These are phyloP conservation scores for Eurytoma californica DNA, from an alignment of 2,888 invertebrate species.

Conservation along the genomic window DNA sequence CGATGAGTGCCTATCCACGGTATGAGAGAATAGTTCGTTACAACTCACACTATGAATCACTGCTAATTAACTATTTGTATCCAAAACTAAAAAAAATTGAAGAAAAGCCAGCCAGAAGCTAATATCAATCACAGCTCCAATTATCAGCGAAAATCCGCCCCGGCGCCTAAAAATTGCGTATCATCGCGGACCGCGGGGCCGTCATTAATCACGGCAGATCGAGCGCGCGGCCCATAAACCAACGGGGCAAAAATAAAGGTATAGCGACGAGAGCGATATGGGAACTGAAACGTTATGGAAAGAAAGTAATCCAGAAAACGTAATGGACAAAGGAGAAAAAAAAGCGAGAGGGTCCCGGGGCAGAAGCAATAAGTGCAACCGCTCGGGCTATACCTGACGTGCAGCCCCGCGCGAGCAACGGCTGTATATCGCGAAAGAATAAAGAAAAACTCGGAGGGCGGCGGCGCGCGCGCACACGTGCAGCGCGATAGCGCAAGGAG, in stretches of 20 bases:
- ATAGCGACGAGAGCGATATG: not conserved
- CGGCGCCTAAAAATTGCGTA: too few relatives aligned
- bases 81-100: too few relatives aligned
- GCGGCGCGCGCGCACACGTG: not conserved
- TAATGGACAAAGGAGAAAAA: conserved; percentile 31
- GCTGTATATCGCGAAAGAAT: too few relatives aligned
- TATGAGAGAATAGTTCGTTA: too few relatives aligned
- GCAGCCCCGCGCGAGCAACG: too few relatives aligned
- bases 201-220: conserved; percentile 30
- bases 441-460: too few relatives aligned
- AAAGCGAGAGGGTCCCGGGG: not conserved
- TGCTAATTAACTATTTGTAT: too few relatives aligned
- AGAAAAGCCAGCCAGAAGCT: too few relatives aligned
- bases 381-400: not conserved
- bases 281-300: conserved; percentile 17
- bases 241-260: conserved; percentile 26
- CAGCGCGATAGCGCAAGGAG: not conserved
- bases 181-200: not conserved
- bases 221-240: conserved; percentile 1
- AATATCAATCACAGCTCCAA: too few relatives aligned
- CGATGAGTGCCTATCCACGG: too few relatives aligned
- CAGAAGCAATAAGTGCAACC: conserved; percentile 38
- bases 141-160: too few relatives aligned
- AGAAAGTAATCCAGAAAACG: conserved; percentile 39
- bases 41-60: too few relatives aligned